These are phyloP conservation scores for Pogoniulus pusillus DNA, from an alignment of 2,797 vertebrate genomes.

Conservation along the genomic window DNA sequence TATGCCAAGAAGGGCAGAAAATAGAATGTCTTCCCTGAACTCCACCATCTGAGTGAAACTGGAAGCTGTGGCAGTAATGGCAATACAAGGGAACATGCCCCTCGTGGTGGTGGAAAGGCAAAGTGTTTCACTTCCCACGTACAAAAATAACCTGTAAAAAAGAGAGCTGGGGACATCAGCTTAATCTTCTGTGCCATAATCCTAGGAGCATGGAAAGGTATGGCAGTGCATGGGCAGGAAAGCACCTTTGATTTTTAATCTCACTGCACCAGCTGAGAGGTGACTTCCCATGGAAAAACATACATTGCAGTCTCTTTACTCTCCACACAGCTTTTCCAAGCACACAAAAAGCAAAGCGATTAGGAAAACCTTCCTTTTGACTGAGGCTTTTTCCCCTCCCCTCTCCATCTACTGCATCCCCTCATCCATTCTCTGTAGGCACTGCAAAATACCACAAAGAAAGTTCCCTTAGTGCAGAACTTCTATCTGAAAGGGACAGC, in stretches of 20 bases:
- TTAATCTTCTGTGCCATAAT: constrained; percentile 30
- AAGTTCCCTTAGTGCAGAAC: background rate
- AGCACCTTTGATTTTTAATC: background rate
- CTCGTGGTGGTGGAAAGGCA: background rate
- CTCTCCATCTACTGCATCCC: background rate
- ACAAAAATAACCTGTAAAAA: constrained; percentile 14
- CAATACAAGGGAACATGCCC: background rate
- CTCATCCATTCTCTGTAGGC: background rate
- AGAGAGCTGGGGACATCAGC: background rate
- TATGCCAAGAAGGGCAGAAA: background rate
- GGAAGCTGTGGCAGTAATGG: background rate
- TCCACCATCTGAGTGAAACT: background rate
- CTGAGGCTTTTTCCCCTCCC: background rate
- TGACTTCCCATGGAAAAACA: background rate
- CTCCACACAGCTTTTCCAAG: background rate
- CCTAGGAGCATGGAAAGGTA: constrained; percentile 6
- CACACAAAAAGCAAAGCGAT: background rate
- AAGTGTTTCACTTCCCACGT: background rate
- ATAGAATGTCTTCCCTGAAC: background rate
- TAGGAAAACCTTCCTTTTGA: background rate
- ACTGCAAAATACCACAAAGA: background rate
- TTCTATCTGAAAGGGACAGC: background rate
- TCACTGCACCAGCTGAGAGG: rapidly evolving
- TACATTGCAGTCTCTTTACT: background rate
- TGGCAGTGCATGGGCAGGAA: background rate